Conservation (phyloP, 92 coral and sea anemone species). For the Pocillopora grandis region DNA sequence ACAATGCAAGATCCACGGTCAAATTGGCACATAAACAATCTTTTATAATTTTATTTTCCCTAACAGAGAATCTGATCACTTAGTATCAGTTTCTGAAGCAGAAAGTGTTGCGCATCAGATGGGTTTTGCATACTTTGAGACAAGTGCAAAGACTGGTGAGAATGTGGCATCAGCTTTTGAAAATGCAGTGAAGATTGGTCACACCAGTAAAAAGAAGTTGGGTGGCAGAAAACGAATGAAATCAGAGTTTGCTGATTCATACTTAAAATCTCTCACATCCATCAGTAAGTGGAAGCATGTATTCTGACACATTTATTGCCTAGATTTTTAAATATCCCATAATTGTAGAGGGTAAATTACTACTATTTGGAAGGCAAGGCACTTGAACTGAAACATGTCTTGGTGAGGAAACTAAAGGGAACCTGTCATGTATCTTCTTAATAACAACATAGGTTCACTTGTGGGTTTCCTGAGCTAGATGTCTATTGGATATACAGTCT, state of each 20-base stretch:
- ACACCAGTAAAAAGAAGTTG: background rate
- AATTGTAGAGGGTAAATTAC: too few species aligned
- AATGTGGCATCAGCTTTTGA: slow-evolving; percentile 49
- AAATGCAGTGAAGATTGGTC: slow-evolving; percentile 55
- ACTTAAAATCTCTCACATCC: slow-evolving; percentile 9
- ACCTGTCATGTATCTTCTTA: too few species aligned
- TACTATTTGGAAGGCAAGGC: too few species aligned
- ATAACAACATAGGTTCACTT: too few species aligned
- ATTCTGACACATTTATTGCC: background rate
- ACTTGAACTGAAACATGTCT: too few species aligned
- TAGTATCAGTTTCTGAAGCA: slow-evolving; percentile 4
- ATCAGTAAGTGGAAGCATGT: background rate
- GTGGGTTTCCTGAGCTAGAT: too few species aligned
- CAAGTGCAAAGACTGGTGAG: slow-evolving; percentile 45
- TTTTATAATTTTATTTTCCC: background rate
- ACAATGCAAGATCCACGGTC: too few species aligned
- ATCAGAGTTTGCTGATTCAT: background rate
- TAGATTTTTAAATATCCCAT: too few species aligned
- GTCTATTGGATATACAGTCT: too few species aligned
- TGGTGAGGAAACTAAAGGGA: too few species aligned
- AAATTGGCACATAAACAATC: background rate
- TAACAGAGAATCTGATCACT: background rate
- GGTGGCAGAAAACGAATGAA: background rate
- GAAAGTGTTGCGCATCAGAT: slow-evolving; percentile 6
- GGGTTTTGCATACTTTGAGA: slow-evolving; percentile 18